A percentile compares a stretch with the other conserved stretches of the same genome.
phyloP scores from a whole-genome alignment of 1,140 invertebrate species.

The Dolichoris vasculosae region DNA sequence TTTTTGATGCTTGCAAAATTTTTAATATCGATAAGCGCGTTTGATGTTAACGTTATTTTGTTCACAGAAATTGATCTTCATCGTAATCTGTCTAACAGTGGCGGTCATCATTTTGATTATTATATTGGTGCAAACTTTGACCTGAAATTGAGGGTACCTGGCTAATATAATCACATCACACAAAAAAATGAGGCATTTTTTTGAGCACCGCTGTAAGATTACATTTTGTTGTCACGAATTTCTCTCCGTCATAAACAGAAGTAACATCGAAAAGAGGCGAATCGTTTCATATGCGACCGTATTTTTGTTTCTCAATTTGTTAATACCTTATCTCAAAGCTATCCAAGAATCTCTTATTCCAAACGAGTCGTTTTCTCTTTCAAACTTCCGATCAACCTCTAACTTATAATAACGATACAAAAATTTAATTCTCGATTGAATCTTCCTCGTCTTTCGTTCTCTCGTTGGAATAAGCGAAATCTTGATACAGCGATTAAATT shows the following conservation, averaged over 20 bases:
- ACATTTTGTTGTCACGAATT: conserved; percentile 34
- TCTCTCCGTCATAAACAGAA: neutral
- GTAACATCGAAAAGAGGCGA: neutral
- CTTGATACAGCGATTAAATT: conserved; percentile 31
- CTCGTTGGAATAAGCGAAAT: conserved; percentile 34
- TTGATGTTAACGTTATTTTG: conserved; percentile 75
- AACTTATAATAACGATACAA: conserved; percentile 19
- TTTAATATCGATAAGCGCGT: conserved; percentile 30
- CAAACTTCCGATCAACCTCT: conserved; percentile 16
- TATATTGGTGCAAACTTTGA: conserved; percentile 75
- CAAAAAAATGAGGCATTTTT: conserved; percentile 29
- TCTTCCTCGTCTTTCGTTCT: neutral
- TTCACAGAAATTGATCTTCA: conserved; percentile 90
- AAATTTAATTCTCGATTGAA: conserved; percentile 3
- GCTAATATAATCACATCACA: conserved; percentile 34
- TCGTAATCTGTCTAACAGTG: conserved; percentile 85
- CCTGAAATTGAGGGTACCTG: conserved; percentile 33
- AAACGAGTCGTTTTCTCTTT: neutral
- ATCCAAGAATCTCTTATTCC: conserved; percentile 45
- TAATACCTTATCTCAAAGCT: neutral
- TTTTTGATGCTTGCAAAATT: conserved; percentile 39
- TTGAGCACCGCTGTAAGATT: conserved; percentile 41
- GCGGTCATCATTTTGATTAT: conserved; percentile 84
- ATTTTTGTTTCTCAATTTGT: neutral
- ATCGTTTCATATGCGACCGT: neutral